Evolutionary conservation across 2,888 invertebrate genomes (phyloP), one percentile per base, ranked within the genome.

Genomic region (Athripsodes cinereus): DNA sequence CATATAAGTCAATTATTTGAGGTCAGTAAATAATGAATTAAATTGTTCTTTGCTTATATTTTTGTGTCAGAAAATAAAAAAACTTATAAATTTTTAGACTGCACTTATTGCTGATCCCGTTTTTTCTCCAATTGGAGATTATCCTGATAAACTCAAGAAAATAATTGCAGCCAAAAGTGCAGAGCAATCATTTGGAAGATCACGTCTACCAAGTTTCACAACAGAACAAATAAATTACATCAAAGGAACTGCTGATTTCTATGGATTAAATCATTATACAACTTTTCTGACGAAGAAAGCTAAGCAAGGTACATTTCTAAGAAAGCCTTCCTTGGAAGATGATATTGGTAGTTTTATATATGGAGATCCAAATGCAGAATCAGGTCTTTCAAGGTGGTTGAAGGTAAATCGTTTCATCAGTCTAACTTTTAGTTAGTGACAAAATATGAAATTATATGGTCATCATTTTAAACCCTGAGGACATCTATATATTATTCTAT

Each of bases 231-330:
- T 87, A 87, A 0, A 75, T 44, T 75, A 75, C 52, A 76, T 88
- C 13, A 75, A 72, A 13, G 83, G 77, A 18, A 66, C 69, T 1
- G 76, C 78, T 1, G 90, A 92, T 68, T 89, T 87, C 71, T 75
- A 90, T 53, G 90, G 88, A 0, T 68, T 90, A 18, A 90, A 91
- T 68, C 82, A 86, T 59, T 91, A 91, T 68, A 85, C 86, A 0
- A 78, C 84, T 0, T 40, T 8, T 40, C 13, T 40, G 48, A 13
- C 34, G 20, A 20, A 31, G 10, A 26, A 44, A 13, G 22, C 49
- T 8, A 40, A 13, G 18, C 3, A 21, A 2, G 22, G 8, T 13
- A 19, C 16, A 1, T 11, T 21, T 6, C 21, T 26, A 2, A 20
- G 26, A 2, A n/a, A 10, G 2, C 59, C 59, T 2, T 59, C 59